Evolutionary conservation across 2,888 invertebrate genomes (phyloP), one percentile per base, ranked within the genome.

Genomic region (Priocnemis perturbator): DNA sequence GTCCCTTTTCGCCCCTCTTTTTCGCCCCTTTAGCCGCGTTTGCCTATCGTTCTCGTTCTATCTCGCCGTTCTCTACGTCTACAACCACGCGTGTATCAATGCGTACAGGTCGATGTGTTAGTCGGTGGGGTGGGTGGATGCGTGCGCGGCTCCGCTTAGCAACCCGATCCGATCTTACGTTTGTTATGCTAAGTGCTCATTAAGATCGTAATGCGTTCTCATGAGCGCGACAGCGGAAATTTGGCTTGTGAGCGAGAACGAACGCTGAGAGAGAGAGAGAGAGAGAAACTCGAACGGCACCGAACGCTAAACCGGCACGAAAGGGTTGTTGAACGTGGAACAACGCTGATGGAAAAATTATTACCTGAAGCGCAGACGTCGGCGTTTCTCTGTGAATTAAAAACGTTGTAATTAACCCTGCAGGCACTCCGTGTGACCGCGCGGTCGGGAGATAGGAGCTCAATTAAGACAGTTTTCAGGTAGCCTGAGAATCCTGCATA

Each of bases 181-280:
- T 88, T 87, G 87, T 87, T 86, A 85, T 85, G 87, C 85, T 86
- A 87, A 88, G 86, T 85, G 86, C 86, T 87, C 87, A 83, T 87
- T 86, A 86, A 86, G 87, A 87, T 87, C 84, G 85, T 83, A 85
- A 86, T 81, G 82, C 81, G 83, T 84, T 83, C 81, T 78, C 78
- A 77, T 60, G 72, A 72, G 71, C 64, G 66, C 73, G 66, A 74
- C 71, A 63, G 73, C 76, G 84, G 79, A 82, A 84, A 84, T 85
- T 82, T 72, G 83, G 77, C 77, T 65, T 73, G 64, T 67, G 65
- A 67, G 58, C 2, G 17, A 14, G 19, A n/a, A n/a, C 14, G 50
- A 50, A n/a, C n/a, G n/a, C n/a, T n/a, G n/a, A 1, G n/a, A 19
- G 14, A 14, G n/a, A 11, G 50, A 50, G 5, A 4, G 50, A 50